A percentile compares a stretch with the other conserved stretches of the same genome.
Evolutionary conservation across 2,888 invertebrate genomes (phyloP).

Genomic region (Thalpophila matura): DNA sequence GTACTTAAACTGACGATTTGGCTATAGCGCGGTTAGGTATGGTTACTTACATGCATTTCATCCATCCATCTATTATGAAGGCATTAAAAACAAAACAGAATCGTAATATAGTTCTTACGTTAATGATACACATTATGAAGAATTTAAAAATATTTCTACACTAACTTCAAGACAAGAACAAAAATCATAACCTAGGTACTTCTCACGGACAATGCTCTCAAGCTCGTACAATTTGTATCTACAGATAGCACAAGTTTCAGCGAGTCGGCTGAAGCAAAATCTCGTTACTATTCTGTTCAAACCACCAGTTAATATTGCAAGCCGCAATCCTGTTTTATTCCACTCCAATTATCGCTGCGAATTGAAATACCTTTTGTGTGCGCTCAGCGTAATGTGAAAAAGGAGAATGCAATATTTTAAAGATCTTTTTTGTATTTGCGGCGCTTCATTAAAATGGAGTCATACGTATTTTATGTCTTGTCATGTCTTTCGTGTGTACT

Average conservation of each 20-base stretch:
- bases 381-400: conserved; percentile 32
- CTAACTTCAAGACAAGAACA: conserved; percentile 13
- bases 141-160: background rate
- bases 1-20: no score
- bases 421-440: background rate
- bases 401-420: conserved; percentile 19
- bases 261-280: conserved; percentile 19
- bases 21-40: no score
- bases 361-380: conserved; percentile 68
- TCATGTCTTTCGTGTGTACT: no score
- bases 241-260: conserved; percentile 31
- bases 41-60: conserved; percentile 29
- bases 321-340: conserved; percentile 66
- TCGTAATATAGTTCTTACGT: background rate
- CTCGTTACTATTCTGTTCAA: conserved; percentile 56
- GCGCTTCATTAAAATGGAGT: conserved; percentile 2
- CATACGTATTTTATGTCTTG: no score
- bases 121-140: background rate
- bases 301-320: conserved; percentile 63
- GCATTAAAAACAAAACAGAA: conserved; percentile 27
- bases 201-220: conserved; percentile 9
- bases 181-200: conserved; percentile 7
- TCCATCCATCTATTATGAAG: background rate
- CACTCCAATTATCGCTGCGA: conserved; percentile 65
- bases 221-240: conserved; percentile 41